Percentiles rank a stretch among this genome's conserved stretches.
These are phyloP conservation scores for Lamellibrachia columna DNA, from an alignment of 2,888 invertebrate genomes.

Conservation along the genomic window DNA sequence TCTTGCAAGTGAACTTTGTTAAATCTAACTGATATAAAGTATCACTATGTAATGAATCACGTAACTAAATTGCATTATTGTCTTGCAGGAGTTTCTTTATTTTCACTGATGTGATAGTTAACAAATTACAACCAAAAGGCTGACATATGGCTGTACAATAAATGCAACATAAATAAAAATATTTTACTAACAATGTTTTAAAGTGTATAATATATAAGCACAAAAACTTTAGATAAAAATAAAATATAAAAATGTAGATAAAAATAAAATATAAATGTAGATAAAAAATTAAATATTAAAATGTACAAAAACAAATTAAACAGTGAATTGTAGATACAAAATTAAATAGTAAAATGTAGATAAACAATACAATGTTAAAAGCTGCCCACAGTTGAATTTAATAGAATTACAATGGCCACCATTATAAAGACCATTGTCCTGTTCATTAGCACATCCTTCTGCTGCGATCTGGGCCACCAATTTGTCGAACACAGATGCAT, in stretches of 20 bases:
- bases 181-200: background rate
- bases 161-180: background rate
- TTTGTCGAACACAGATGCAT: background rate
- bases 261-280: no score
- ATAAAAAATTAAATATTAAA: no score
- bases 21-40: background rate
- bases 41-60: background rate
- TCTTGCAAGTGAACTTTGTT: background rate
- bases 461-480: background rate
- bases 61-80: background rate
- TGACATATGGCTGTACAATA: background rate
- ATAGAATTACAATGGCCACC: background rate
- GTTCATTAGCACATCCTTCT: background rate
- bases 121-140: background rate
- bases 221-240: no score
- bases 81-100: background rate
- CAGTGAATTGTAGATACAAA: no score
- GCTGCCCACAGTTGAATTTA: no score
- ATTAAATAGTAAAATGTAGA: no score
- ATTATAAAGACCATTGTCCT: background rate
- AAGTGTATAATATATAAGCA: no score
- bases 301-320: no score
- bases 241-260: no score
- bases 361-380: no score
- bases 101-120: background rate